Evolutionary conservation across 1,140 invertebrate species (phyloP).

Genomic region (Drosophila gunungcola): DNA sequence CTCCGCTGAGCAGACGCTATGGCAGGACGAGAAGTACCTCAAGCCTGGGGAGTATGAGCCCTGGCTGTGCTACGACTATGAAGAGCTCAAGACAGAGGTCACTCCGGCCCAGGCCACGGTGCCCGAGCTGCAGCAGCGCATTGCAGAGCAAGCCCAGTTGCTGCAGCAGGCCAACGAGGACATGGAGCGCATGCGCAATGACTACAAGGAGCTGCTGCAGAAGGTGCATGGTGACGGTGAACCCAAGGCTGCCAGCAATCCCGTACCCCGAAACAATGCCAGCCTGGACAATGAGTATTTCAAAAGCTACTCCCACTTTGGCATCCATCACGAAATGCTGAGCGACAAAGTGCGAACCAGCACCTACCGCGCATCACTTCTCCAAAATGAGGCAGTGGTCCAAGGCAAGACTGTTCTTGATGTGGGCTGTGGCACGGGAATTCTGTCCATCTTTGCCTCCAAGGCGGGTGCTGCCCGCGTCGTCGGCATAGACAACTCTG

Average conservation of each 20-base stretch:
- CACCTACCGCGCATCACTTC: constrained; percentile 97
- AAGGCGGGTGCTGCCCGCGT: constrained; percentile 96
- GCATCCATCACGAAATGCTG: constrained; percentile 98
- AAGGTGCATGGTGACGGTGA: constrained; percentile 54
- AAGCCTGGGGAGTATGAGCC: constrained; percentile 92
- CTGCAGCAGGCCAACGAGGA: constrained; percentile 87
- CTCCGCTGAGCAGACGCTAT: constrained; percentile 85
- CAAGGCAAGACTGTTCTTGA: constrained; percentile 94
- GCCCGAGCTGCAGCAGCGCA: constrained; percentile 36
- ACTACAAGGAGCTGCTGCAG: constrained; percentile 86
- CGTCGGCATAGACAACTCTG: constrained; percentile 96
- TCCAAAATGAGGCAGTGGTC: constrained; percentile 90
- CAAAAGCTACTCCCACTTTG: constrained; percentile 98
- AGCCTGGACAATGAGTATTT: constrained; percentile 93
- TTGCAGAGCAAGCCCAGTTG: constrained; percentile 65
- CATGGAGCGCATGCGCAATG: constrained; percentile 88
- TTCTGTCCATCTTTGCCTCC: constrained; percentile 98
- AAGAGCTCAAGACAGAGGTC: constrained; percentile 31
- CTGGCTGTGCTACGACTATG: constrained; percentile 91
- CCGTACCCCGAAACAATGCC: constrained; percentile 71
- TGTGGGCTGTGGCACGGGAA: constrained; percentile 97
- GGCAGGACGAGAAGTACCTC: constrained; percentile 92
- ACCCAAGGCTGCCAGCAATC: constrained; percentile 59
- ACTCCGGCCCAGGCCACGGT: background rate
- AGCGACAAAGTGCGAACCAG: constrained; percentile 93